A percentile compares a stretch with the other conserved stretches of the same genome.
phyloP scores from a whole-genome alignment of 2,113 vertebrate species.

The Mormoops blainvillei region DNA sequence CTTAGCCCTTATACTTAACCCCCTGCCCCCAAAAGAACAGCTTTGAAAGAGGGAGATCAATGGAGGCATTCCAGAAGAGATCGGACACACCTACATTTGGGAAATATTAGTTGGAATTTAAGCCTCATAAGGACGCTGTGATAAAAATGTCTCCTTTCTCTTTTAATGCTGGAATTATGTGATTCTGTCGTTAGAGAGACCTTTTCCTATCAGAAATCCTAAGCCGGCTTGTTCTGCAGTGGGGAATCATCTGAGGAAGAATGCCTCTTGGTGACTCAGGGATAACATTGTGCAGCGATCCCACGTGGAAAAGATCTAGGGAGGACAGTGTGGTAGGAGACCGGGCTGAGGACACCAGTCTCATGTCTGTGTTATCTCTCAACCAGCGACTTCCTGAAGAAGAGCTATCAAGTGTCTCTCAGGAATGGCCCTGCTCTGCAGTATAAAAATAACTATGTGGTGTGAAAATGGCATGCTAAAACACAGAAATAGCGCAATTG shows the following conservation, averaged over 20 bases:
- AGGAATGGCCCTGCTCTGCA: background rate
- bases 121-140: background rate
- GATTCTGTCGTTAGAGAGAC: background rate
- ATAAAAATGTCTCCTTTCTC: background rate
- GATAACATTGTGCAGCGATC: background rate
- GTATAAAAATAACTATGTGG: background rate
- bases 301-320: background rate
- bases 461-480: constrained; percentile 8
- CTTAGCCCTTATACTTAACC: background rate
- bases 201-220: background rate
- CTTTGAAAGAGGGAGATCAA: background rate
- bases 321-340: background rate
- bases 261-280: background rate
- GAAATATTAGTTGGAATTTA: background rate
- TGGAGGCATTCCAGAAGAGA: background rate
- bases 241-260: background rate
- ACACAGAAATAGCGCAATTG: constrained; percentile 3
- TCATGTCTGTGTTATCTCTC: background rate
- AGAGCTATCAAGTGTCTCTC: background rate
- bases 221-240: background rate
- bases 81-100: background rate
- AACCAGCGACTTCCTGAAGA: background rate
- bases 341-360: background rate
- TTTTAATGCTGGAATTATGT: background rate
- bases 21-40: background rate